Evolutionary conservation across 2,797 vertebrate genomes (phyloP).

Genomic region (Brachyrhaphis roseni): DNA sequence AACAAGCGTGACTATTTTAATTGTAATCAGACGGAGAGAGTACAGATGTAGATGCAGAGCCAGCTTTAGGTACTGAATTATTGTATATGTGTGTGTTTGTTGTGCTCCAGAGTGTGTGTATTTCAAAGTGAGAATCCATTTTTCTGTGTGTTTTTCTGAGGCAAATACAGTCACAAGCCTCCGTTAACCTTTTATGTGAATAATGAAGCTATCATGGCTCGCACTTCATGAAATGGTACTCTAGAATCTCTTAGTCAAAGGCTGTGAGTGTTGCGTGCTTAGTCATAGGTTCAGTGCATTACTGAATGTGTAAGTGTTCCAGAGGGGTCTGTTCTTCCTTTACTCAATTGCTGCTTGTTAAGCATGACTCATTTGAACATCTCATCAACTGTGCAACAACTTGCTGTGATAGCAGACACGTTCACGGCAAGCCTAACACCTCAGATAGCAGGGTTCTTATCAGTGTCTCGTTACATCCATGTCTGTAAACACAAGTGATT

Average conservation of each 20-base stretch:
- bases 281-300: constrained; percentile 50
- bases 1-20: constrained; percentile 75
- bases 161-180: constrained; percentile 34
- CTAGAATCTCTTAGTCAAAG: constrained; percentile 50
- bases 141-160: constrained; percentile 33
- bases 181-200: constrained; percentile 55
- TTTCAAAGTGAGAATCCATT: constrained; percentile 31
- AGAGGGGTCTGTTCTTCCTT: constrained; percentile 47
- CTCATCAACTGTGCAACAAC: constrained; percentile 51
- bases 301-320: constrained; percentile 43
- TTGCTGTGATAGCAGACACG: constrained; percentile 45
- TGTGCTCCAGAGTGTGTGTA: constrained; percentile 19
- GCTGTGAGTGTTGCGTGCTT: constrained; percentile 43
- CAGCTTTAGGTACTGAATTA: constrained; percentile 32
- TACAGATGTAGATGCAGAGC: constrained; percentile 55
- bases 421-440: constrained; percentile 27
- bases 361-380: constrained; percentile 60
- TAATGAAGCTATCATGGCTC: constrained; percentile 44
- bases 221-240: constrained; percentile 52
- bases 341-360: constrained; percentile 47
- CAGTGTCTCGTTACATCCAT: constrained; percentile 8
- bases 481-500: constrained; percentile 6
- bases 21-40: constrained; percentile 71
- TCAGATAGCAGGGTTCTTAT: constrained; percentile 2
- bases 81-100: constrained; percentile 21